Base-by-base conservation (phyloP, 1,140 invertebrate species). In the Cataglyphis hispanica region DNA sequence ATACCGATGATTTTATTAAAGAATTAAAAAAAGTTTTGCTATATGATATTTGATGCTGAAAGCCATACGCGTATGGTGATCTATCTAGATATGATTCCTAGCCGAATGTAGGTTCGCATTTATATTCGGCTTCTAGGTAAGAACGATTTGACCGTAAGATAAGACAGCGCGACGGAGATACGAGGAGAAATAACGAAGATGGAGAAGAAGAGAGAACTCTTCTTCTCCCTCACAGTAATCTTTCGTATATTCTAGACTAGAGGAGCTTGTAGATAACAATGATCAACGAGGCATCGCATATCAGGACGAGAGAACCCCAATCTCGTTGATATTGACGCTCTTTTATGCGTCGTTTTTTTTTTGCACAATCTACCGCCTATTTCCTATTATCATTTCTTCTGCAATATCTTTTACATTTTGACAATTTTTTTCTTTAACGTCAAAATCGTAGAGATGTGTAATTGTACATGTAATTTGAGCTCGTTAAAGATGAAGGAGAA, bases 361-460 rank as follows among this genome's bases (percentile, higher is more conserved):
- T 37, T 60, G 67, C 92, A 93, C 22, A 87, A 84, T 31, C 95
- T 92, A 5, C 92, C 93, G 16, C 94, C 90, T 46, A 96, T 96
- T 53, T 97, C 95, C 92, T 97, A 96, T 98, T 98, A 99, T 98
- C 98, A 99, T 53, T 97, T 96, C 93, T 98, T 98, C 50, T 97
- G 96, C 75, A 97, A 50, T 50, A 96, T 13, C n/a, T n/a, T 31
- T 31, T 31, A 31, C 4, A 31, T 31, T 7, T 40, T 2, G 99
- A 93, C 84, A 98, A 98, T 80, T 96, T 96, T 50, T 95, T 99
- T 98, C 92, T 98, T 98, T 6, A 99, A 93, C 91, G 97, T 96
- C n/a, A 99, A 93, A 40, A 99, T 97, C 8, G 97, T 96, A 56
- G 22, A 37, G 16, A 50, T 43, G 31, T 60, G 10, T n/a, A n/a